Base-by-base conservation (phyloP, 2,113 vertebrate genomes). In the Caretta caretta region DNA sequence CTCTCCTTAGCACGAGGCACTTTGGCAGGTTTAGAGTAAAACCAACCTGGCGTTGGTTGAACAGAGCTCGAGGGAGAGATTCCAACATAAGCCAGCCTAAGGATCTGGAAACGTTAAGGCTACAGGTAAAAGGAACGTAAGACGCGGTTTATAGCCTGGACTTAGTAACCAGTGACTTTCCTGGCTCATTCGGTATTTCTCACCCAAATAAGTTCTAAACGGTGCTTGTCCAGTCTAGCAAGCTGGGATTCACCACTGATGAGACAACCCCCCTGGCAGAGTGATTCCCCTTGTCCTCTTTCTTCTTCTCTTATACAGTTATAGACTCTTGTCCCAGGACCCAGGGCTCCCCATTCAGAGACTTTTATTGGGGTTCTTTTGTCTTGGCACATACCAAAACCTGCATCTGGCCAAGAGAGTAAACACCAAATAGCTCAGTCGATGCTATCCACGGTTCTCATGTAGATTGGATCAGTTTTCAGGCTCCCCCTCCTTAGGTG, bases 41-140 rank as follows among this genome's bases (percentile, higher is more conserved):
- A 6, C 14, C 31, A 20, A 1, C 2, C 4, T 35, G 16, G 3
- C 4, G 8, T 4, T 20, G n/a, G 17, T 72, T 20, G 2, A n/a
- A 9, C 35, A n/a, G 62, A n/a, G 16, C 31, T 38, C 4, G 5
- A 38, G n/a, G 65, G 17, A 10, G n/a, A 19, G 65, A 35, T 9
- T 20, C 65, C 17, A 5, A 2, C 17, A 5, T 4, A 17, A 3
- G 65, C 35, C n/a, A 17, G 35, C 5, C 17, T 19, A 5, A 72
- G 17, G 65, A 10, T 5, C 4, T 9, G 35, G 65, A 8, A 38
- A 38, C 17, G 14, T 31, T 1, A 13, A 42, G 59, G 29, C 59
- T 31, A 7, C 59, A 27, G 19, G 19, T 20, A 14, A 54, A 54
- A 20, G 19, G 8, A 11, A 29, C 25, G 3, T 59, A 11, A 59